phyloP scores from a whole-genome alignment of 1,140 invertebrate genomes.

The Drosophila pectinifera region DNA sequence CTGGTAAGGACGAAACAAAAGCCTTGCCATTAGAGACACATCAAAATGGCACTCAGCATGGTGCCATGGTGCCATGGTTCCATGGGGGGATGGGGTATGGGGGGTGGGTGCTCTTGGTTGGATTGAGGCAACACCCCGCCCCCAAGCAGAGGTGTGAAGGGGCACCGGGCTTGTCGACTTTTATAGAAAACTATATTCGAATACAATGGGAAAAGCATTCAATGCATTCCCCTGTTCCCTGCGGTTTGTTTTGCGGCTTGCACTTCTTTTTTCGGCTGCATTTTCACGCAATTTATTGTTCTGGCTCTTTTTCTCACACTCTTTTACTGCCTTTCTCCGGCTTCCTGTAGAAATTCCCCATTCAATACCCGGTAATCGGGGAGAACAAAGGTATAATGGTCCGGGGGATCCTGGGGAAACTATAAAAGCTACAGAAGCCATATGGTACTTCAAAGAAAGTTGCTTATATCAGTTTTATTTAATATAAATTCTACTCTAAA shows the following conservation, averaged over 20 bases:
- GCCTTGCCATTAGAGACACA: slow-evolving; percentile 81
- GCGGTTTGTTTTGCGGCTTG: slow-evolving; percentile 57
- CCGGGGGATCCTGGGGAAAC: neutral
- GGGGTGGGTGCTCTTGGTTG: neutral
- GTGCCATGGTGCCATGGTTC: too few relatives aligned
- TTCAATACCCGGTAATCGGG: slow-evolving; percentile 2
- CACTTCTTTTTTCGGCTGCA: slow-evolving; percentile 67
- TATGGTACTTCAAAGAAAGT: too few relatives aligned
- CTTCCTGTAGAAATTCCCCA: slow-evolving; percentile 30
- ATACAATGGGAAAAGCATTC: slow-evolving; percentile 66
- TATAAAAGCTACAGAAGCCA: neutral
- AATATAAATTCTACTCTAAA: too few relatives aligned
- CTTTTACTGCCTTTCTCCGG: slow-evolving; percentile 24
- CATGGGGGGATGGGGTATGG: too few relatives aligned
- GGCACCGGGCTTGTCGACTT: slow-evolving; percentile 46
- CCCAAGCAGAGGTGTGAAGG: slow-evolving; percentile 2
- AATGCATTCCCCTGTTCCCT: slow-evolving; percentile 67
- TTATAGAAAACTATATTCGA: slow-evolving; percentile 57
- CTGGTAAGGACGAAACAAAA: slow-evolving; percentile 67
- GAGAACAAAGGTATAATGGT: too few relatives aligned
- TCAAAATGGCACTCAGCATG: slow-evolving; percentile 77
- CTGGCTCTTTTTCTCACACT: slow-evolving; percentile 15
- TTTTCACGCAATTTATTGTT: slow-evolving; percentile 82
- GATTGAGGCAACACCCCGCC: slow-evolving; percentile 3
- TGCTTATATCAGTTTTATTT: too few relatives aligned